Base-by-base conservation (phyloP, 2,888 invertebrate genomes). In the Steinernema hermaphroditum region DNA sequence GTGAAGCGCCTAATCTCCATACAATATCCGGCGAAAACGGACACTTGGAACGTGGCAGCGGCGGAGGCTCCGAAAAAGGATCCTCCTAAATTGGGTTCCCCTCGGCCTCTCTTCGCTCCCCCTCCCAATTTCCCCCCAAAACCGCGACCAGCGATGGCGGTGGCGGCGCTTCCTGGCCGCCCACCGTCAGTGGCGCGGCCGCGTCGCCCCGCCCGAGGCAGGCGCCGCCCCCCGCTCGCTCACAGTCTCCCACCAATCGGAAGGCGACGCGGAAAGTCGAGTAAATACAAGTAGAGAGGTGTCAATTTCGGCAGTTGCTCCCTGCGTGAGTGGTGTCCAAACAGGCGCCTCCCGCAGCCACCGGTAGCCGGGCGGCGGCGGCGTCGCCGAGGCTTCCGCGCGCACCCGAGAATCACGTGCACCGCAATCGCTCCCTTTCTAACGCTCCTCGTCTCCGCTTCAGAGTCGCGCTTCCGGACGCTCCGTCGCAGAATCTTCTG, bases 231-330 rank as follows among this genome's bases (percentile, higher is more conserved):
- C 46, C 32, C 9, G n/a, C n/a, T 46, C 44, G 32, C 24, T 70
- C 70, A 32, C 70, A 43, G 41, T 43, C 43, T 70, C 32, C 50
- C 32, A 43, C 70, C 70, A 70, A 70, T 70, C 70, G 43, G 70
- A 34, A 70, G 70, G 70, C 43, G 70, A 12, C 69, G n/a, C 72
- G 29, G 41, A 32, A 16, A 29, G 57, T 68, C 62, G 69, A 46
- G 77, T 72, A 70, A 75, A 76, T 76, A 77, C 77, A 76, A 77
- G 73, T 72, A 72, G 78, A 57, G 76, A 79, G 79, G 79, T 79
- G 79, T 79, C 79, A 79, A 79, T 79, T 78, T 79, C 79, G 79
- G 57, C 79, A 76, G 76, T 75, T 75, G 70, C 19, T 70, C 50
- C 68, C 46, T 72, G 72, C 24, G 57, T 27, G 71, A 37, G 46